phyloP scores from a whole-genome alignment of 2,888 invertebrate species.

The Orthonychiurus folsomi region DNA sequence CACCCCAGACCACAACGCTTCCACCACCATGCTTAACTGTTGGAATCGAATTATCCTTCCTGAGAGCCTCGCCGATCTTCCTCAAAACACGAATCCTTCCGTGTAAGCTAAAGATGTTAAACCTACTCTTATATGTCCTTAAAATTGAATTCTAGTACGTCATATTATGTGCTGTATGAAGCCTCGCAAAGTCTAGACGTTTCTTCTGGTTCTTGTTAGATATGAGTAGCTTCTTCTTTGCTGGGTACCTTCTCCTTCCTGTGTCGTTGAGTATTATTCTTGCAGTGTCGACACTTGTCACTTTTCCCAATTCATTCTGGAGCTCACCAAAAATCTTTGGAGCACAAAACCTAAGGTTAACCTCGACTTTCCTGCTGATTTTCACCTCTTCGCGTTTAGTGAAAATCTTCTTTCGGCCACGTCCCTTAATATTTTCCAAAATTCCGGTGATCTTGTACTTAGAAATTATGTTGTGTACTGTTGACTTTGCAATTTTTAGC shows the following conservation, averaged over 20 bases:
- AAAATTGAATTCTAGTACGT: background rate
- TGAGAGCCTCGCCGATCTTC: slow-evolving; percentile 13
- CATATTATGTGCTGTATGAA: background rate
- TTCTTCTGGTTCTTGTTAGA: background rate
- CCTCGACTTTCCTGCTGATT: background rate
- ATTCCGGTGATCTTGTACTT: slow-evolving; percentile 4
- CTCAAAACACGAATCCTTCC: slow-evolving; percentile 13
- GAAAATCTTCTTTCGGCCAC: background rate
- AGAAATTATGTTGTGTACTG: background rate
- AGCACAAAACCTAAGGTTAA: background rate
- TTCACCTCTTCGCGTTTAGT: background rate
- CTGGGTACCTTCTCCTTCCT: background rate
- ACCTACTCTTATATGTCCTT: slow-evolving; percentile 16
- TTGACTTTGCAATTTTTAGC: background rate
- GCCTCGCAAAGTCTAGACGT: background rate
- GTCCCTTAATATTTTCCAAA: background rate
- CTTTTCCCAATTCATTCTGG: background rate
- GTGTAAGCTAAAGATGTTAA: slow-evolving; percentile 18
- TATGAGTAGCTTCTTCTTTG: background rate
- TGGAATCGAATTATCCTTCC: slow-evolving; percentile 3
- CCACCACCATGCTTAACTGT: slow-evolving; percentile 24
- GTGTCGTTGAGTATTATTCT: background rate
- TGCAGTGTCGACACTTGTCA: background rate
- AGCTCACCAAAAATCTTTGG: background rate
- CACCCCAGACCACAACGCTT: slow-evolving; percentile 18